phyloP scores from a whole-genome alignment of 2,797 vertebrate genomes.

The Eulemur coronatus region DNA sequence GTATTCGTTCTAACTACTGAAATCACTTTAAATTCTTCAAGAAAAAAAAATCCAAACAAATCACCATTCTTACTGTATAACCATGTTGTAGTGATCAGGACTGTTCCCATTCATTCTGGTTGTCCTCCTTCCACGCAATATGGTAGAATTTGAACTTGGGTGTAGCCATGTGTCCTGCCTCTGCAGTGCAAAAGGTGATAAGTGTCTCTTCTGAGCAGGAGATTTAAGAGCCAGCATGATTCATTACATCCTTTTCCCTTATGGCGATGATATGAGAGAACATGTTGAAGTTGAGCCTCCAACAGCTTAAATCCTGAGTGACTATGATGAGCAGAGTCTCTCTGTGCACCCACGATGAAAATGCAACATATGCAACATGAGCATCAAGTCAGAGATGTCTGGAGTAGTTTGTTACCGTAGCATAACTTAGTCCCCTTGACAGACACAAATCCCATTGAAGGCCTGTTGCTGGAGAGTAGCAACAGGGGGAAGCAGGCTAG shows the following conservation, averaged over 20 bases:
- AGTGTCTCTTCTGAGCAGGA: neutral
- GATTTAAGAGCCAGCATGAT: neutral
- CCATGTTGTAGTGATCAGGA: neutral
- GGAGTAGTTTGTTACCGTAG: neutral
- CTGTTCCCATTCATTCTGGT: neutral
- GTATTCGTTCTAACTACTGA: neutral
- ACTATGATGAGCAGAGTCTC: neutral
- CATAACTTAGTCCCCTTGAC: neutral
- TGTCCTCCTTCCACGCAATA: neutral
- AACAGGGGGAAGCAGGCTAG: neutral
- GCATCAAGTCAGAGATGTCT: neutral
- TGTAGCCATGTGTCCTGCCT: neutral
- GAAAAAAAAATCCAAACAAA: neutral
- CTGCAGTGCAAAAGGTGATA: neutral
- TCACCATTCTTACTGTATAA: neutral
- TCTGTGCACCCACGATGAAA: neutral
- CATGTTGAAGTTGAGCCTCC: neutral
- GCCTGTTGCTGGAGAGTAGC: neutral
- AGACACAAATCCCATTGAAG: neutral
- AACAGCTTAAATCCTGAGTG: neutral
- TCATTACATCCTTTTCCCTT: neutral
- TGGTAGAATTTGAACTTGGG: neutral
- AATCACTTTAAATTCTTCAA: constrained; percentile 19
- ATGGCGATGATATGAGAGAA: neutral
- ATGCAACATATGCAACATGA: neutral